phyloP scores from a whole-genome alignment of 2,113 vertebrate genomes.

The mouse (Mus musculus) region DNA sequence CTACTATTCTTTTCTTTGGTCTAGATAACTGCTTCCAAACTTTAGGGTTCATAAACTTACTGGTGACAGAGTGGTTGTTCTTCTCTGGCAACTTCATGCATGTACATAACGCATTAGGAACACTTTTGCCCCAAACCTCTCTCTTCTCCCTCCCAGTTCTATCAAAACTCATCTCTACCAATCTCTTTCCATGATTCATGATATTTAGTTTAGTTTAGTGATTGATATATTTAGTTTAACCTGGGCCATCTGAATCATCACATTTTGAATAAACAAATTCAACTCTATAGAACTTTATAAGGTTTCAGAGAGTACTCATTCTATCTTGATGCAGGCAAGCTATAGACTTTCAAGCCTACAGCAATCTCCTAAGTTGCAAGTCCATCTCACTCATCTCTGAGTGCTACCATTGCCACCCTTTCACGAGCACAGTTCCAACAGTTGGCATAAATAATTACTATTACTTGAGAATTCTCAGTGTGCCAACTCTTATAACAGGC shows the following conservation, averaged over 20 bases:
- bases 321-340: background rate
- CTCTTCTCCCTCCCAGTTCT: background rate
- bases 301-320: background rate
- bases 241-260: background rate
- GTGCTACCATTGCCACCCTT: background rate
- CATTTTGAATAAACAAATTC: background rate
- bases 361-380: background rate
- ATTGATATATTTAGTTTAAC: background rate
- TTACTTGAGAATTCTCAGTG: background rate
- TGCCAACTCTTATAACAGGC: background rate
- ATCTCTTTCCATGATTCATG: background rate
- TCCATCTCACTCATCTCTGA: background rate
- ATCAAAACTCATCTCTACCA: no score
- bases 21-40: background rate
- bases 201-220: background rate
- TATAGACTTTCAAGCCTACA: background rate
- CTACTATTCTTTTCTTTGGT: background rate
- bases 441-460: background rate
- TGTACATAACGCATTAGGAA: background rate
- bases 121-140: background rate
- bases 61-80: rapidly evolving
- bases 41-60: background rate
- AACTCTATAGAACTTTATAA: background rate
- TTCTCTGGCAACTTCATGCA: background rate
- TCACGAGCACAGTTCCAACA: background rate